Evolutionary conservation across 2,797 vertebrate genomes (phyloP).

Genomic region (Eulemur coronatus): DNA sequence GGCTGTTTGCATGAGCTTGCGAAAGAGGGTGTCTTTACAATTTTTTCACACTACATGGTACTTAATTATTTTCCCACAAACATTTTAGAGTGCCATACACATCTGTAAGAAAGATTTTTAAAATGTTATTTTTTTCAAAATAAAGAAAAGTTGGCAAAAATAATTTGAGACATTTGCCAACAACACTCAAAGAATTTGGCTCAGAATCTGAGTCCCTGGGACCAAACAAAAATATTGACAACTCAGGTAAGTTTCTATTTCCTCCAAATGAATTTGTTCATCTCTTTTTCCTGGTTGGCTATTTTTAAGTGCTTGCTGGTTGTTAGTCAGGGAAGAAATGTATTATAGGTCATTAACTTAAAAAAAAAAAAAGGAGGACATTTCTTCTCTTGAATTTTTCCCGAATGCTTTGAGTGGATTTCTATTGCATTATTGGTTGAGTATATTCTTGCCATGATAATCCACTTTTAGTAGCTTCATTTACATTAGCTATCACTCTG

Average conservation of each 20-base stretch:
- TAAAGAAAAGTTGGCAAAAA: slow-evolving; percentile 38
- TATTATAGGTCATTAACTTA: slow-evolving; percentile 57
- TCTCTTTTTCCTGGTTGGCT: neutral
- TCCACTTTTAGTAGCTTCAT: slow-evolving; percentile 49
- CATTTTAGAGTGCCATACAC: neutral
- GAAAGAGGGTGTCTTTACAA: neutral
- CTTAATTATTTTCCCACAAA: neutral
- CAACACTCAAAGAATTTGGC: slow-evolving; percentile 1
- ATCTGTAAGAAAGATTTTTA: neutral
- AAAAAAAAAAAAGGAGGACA: neutral
- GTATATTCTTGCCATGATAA: slow-evolving; percentile 45
- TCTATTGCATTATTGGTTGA: slow-evolving; percentile 51
- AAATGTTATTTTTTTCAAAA: slow-evolving; percentile 6
- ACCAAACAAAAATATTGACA: neutral
- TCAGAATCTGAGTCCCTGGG: neutral
- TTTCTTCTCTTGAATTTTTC: slow-evolving; percentile 67
- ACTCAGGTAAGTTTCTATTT: neutral
- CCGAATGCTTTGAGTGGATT: slow-evolving; percentile 55
- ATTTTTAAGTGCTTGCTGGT: neutral
- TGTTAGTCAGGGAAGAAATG: slow-evolving; percentile 46
- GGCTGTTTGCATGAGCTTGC: neutral
- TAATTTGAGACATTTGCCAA: slow-evolving; percentile 10
- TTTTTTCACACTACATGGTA: neutral
- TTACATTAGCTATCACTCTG: slow-evolving; percentile 52
- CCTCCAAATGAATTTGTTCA: neutral